Base-by-base conservation (phyloP, 2,113 vertebrate species). In the Pteruthius melanotis region DNA sequence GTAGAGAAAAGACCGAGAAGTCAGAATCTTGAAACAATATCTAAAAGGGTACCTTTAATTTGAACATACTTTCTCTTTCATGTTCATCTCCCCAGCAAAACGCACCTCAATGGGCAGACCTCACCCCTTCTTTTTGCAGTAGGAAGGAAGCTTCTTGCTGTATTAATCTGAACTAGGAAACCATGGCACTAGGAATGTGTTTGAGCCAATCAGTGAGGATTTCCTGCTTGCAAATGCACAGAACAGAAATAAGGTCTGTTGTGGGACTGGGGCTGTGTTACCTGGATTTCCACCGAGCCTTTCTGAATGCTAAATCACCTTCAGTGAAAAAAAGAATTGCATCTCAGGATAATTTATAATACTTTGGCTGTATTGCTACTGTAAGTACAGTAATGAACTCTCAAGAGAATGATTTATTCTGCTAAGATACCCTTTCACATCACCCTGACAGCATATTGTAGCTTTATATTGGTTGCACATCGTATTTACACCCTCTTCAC, bases 41-140 rank as follows among this genome's bases (percentile, higher is more conserved):
- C 63, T 40, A 30, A 74, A 66, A 71, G 23, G 2, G 11, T 56
- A 33, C 7, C 31, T 70, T 70, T 27, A 22, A 15, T 39, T 65
- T 23, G 18, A 84, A 56, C 8, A 59, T 5, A 15, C 1, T 14
- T 75, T 50, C n/a, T 78, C 6, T 74, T 45, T 63, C 56, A 30
- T 30, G 6, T 53, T 16, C 1, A 0, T 37, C 20, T 83, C 6
- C 8, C 7, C 20, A 74, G 54, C 1, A 60, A 50, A 75, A 6
- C 53, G 28, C 13, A 49, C 5, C 11, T 76, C 17, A 21, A 7
- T 26, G 18, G 5, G 19, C 35, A 87, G 30, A 66, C 7, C 2
- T 70, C 13, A 54, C 2, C 1, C 5, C 18, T 45, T 56, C 6
- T 24, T 82, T 78, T 68, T 63, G 13, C 31, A 89, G 4, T 13